Evolutionary conservation across 1,140 invertebrate species (phyloP).

Genomic region (Saccostrea cuccullata): DNA sequence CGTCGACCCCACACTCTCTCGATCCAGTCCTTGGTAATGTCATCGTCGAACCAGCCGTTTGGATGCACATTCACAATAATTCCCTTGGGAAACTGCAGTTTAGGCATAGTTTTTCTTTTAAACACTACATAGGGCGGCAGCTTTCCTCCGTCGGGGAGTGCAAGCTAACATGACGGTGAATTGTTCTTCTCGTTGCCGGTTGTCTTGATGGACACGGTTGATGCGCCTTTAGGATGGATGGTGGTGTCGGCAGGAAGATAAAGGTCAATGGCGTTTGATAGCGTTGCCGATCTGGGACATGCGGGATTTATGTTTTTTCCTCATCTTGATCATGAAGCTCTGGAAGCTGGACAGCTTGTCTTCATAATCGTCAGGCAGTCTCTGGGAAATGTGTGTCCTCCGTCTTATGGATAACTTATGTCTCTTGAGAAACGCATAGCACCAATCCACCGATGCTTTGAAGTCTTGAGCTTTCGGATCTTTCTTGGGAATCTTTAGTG

Average conservation of each 20-base stretch:
- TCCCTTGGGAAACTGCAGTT: slow-evolving; percentile 54
- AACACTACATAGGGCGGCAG: slow-evolving; percentile 72
- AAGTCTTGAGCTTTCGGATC: no score
- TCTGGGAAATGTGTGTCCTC: no score
- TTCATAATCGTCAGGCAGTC: no score
- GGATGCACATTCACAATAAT: slow-evolving; percentile 51
- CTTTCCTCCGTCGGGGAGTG: slow-evolving; percentile 64
- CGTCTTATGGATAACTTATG: no score
- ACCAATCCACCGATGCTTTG: no score
- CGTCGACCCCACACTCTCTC: slow-evolving; percentile 44
- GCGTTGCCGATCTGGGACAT: neutral
- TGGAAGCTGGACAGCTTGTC: no score
- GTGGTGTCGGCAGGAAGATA: slow-evolving; percentile 58
- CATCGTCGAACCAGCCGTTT: slow-evolving; percentile 31
- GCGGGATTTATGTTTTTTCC: no score
- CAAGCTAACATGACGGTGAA: slow-evolving; percentile 68
- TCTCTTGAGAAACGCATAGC: no score
- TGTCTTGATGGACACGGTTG: slow-evolving; percentile 58
- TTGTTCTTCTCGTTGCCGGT: slow-evolving; percentile 68
- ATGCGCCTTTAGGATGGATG: slow-evolving; percentile 46
- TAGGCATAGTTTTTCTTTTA: slow-evolving; percentile 63
- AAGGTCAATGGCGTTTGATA: slow-evolving; percentile 2
- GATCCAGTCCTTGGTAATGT: slow-evolving; percentile 59
- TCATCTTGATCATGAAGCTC: no score
- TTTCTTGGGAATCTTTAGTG: no score